These are phyloP conservation scores for Nettapus auritus DNA, from an alignment of 2,113 vertebrate genomes.

Conservation along the genomic window DNA sequence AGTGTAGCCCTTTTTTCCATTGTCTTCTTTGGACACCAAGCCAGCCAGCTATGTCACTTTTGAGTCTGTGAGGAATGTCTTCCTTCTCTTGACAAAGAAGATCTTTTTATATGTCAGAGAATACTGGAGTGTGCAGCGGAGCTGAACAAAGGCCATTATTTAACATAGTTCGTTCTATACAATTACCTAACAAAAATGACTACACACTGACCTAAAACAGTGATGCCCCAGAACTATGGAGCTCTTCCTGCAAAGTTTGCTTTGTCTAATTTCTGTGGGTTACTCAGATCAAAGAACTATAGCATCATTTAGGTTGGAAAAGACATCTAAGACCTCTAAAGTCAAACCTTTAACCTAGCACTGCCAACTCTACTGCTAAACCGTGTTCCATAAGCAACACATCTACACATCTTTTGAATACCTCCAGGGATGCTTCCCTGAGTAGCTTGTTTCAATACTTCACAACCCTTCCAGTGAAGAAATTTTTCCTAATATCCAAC, in stretches of 20 bases:
- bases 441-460: too few relatives aligned
- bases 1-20: neutral
- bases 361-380: too few relatives aligned
- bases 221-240: neutral
- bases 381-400: too few relatives aligned
- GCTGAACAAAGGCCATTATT: neutral
- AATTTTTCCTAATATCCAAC: too few relatives aligned
- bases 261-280: neutral
- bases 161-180: neutral
- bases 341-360: too few relatives aligned
- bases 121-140: neutral
- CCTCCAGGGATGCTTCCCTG: too few relatives aligned
- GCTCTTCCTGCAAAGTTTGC: neutral
- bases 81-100: neutral
- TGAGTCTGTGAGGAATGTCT: neutral
- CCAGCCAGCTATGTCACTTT: neutral
- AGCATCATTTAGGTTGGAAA: too few relatives aligned
- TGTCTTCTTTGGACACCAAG: neutral
- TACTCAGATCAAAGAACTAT: neutral
- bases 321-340: too few relatives aligned
- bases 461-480: too few relatives aligned
- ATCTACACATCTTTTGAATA: too few relatives aligned
- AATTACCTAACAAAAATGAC: too few relatives aligned
- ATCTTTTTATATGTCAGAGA: neutral
- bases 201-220: accelerated